Evolutionary conservation across 2,888 invertebrate species (phyloP), one percentile per base, ranked within the genome.

Genomic region (Pristionchus japonicus): DNA sequence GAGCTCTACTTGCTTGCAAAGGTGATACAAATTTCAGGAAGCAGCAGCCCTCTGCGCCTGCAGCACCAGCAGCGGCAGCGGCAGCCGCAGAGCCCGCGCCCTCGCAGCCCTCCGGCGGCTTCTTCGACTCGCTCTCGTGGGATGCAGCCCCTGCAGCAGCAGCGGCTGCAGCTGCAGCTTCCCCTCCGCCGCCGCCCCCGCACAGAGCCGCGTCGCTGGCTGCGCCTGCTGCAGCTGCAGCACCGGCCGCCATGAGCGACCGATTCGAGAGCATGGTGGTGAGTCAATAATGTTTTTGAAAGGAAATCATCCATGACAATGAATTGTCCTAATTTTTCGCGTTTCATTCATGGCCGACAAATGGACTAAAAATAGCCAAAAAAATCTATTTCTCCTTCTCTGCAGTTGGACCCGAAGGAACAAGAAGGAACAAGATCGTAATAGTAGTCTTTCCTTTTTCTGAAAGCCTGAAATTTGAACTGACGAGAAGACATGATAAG

Each of bases 91-190:
- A 20, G 23, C 4, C 74, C 40, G 37, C 70, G 27, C 47, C 67
- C 3, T 3, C 49, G 67, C 86, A 52, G 87, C 87, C 87, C 13
- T 34, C 52, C 4, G 43, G 40, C 27, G 88, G 64, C 57, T 88
- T 88, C 82, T 88, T 88, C 67, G 88, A 64, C 47, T 49, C 82
- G 4, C 82, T 88, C 23, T n/a, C 61, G 15, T 88, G 88, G 88
- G 77, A 31, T 27, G 40, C 40, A 0, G 74, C 74, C 1, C 40
- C 74, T 11, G 74, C 31, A 34, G 49, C 47, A 85, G 61, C 64
- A 17, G 37, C 86, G 2, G 86, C 64, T 17, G 40, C 40, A 4
- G 67, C 86, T 31, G 67, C 86, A 17, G n/a, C 87, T 67, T 77
- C 87, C 11, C 87, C 87, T 6, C 49, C 77, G n/a, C 87, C 87